Percentiles rank a stretch among this genome's conserved stretches.
These are phyloP conservation scores for Drosophila willistoni DNA, from an alignment of 1,140 invertebrate species.

Conservation along the genomic window DNA sequence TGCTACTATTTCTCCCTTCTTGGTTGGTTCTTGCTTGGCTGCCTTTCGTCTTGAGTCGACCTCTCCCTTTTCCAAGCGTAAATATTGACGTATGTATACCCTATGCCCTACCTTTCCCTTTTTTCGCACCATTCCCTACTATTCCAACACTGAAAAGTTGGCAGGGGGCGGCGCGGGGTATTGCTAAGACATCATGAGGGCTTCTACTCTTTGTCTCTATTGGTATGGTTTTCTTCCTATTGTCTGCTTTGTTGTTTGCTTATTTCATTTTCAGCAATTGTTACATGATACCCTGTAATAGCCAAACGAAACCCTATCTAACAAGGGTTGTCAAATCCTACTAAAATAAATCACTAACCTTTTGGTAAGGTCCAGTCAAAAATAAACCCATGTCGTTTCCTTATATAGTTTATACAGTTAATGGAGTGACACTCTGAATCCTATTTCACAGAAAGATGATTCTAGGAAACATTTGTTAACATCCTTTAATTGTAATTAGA, in stretches of 20 bases:
- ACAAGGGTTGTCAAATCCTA: not conserved
- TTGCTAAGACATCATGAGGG: not conserved
- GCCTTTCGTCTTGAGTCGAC: not conserved
- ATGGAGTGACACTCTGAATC: too few relatives aligned
- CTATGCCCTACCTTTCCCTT: conserved; percentile 34
- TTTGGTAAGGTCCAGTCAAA: too few relatives aligned
- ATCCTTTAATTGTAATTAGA: too few relatives aligned
- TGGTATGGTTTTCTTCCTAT: conserved; percentile 5
- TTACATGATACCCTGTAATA: conserved; percentile 9
- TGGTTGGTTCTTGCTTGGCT: not conserved
- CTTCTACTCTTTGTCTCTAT: conserved; percentile 3
- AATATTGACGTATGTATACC: conserved; percentile 78
- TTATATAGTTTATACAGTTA: too few relatives aligned
- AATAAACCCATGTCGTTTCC: too few relatives aligned
- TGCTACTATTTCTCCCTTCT: not conserved
- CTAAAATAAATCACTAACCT: too few relatives aligned
- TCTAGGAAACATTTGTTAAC: too few relatives aligned
- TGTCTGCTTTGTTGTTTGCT: conserved; percentile 9
- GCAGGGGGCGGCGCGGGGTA: not conserved
- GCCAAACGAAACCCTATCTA: not conserved
- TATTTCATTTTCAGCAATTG: conserved; percentile 11
- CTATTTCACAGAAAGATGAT: too few relatives aligned
- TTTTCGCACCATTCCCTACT: not conserved
- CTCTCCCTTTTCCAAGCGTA: conserved; percentile 61
- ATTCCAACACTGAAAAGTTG: not conserved